These are phyloP conservation scores for Torymus aiolomorphi DNA, from an alignment of 2,888 invertebrate species.

Conservation along the genomic window DNA sequence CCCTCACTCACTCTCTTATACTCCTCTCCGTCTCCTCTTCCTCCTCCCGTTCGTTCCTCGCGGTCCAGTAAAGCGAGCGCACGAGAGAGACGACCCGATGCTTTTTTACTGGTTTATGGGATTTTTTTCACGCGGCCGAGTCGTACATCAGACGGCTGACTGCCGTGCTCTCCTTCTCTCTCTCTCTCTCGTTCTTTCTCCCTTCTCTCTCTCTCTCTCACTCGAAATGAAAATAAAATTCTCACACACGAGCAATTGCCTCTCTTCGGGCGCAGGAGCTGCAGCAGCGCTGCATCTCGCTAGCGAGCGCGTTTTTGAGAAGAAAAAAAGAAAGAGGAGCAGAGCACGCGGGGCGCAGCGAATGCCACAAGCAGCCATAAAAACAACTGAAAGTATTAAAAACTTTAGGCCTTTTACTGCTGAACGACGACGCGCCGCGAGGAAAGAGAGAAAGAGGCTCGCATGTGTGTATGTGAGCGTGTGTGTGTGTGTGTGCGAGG, in stretches of 20 bases:
- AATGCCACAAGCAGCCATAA: constrained; percentile 67
- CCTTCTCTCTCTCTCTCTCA: constrained; percentile 41
- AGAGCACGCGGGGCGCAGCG: constrained; percentile 29
- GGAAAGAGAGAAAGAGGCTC: constrained; percentile 34
- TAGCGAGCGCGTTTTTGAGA: constrained; percentile 24
- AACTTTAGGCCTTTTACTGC: constrained; percentile 74
- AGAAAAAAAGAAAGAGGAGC: constrained; percentile 59
- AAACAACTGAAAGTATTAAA: constrained; percentile 76
- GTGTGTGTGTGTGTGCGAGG: too few relatives aligned
- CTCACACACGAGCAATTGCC: constrained; percentile 57
- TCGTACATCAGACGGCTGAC: constrained; percentile 74
- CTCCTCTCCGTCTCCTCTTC: constrained; percentile 34
- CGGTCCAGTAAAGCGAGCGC: constrained; percentile 46
- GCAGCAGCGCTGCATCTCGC: constrained; percentile 13
- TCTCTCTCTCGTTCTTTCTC: constrained; percentile 12
- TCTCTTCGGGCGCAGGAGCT: constrained; percentile 29
- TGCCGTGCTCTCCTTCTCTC: constrained; percentile 46
- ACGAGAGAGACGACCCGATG: constrained; percentile 65
- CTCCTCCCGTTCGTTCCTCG: constrained; percentile 54
- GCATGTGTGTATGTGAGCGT: too few relatives aligned
- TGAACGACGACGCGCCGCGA: constrained; percentile 52
- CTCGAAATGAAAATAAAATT: constrained; percentile 58
- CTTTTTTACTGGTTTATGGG: constrained; percentile 75
- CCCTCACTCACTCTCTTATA: constrained; percentile 49
- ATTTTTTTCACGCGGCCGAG: constrained; percentile 74